phyloP scores from a whole-genome alignment of 2,888 invertebrate genomes.

The Sympetrum striolatum region DNA sequence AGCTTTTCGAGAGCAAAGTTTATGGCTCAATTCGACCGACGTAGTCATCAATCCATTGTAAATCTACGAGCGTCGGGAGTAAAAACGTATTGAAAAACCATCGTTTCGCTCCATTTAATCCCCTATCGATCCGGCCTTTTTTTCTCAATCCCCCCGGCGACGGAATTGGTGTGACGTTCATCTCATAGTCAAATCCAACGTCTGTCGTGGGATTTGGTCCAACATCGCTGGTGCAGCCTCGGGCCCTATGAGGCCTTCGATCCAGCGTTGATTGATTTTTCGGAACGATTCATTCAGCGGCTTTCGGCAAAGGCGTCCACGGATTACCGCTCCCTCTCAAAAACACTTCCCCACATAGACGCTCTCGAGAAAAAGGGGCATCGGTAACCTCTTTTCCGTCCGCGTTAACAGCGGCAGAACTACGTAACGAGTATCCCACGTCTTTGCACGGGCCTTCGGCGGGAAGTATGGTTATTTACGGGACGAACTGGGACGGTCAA shows the following conservation, averaged over 20 bases:
- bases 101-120: constrained; percentile 22
- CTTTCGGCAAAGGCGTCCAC: neutral
- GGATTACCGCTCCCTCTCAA: neutral
- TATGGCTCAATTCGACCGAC: neutral
- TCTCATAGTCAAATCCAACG: neutral
- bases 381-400: neutral
- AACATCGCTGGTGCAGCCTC: neutral
- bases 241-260: neutral
- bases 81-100: constrained; percentile 18
- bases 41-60: constrained; percentile 17
- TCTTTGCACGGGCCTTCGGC: neutral
- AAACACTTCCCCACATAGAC: neutral
- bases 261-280: constrained; percentile 15
- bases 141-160: neutral
- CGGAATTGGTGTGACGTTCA: neutral
- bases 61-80: neutral
- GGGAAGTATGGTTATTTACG: neutral
- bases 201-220: neutral
- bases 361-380: neutral
- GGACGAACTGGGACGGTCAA: neutral
- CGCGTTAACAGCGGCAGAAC: neutral
- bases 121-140: neutral
- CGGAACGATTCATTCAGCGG: neutral
- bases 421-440: neutral
- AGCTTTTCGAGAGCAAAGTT: neutral